Base-by-base conservation (phyloP, 2,888 invertebrate genomes). In the Andrena bicolor region DNA sequence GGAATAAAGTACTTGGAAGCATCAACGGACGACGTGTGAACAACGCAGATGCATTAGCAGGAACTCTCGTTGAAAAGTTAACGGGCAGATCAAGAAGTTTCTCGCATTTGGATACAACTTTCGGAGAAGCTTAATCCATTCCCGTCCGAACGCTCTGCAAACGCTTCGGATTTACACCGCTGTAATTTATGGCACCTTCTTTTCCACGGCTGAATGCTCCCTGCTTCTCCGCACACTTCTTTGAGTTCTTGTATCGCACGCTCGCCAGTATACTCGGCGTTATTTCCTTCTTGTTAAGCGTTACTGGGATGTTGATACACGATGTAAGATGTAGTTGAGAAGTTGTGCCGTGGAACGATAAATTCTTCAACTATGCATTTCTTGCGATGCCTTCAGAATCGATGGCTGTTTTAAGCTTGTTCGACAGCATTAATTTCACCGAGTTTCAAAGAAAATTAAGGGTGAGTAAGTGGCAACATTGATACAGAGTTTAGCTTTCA, bases 61-160 rank as follows among this genome's bases (percentile, higher is more conserved):
- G 73, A 83, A 79, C 65, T 49, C 64, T 76, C 61, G 82, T 78
- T 78, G 80, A 79, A 83, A 87, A 87, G 88, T 88, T 88, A 75
- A 53, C 56, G 53, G 64, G 53, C 79, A 86, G 86, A 88, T 88
- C 87, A 77, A 80, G 82, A 86, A 86, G 80, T 88, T 85, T 64
- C 83, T 49, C 66, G 83, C 80, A 82, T 88, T 87, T 83, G 85
- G 83, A 88, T 82, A 85, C 85, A 84, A 88, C 78, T 86, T 86
- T 73, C 75, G 23, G 65, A 75, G 76, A 68, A 80, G 85, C 83
- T 85, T 87, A 85, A 88, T 88, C 83, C 77, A 87, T 88, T 88
- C 85, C 87, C 77, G 85, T 82, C 85, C 77, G 71, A 70, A 60
- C 68, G 74, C 69, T 48, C 56, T 58, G 60, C 66, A 66, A 84